Percentiles rank a stretch among this genome's conserved stretches.
Conservation (phyloP, 2,113 vertebrate species). For the Brachionichthys hirsutus region DNA sequence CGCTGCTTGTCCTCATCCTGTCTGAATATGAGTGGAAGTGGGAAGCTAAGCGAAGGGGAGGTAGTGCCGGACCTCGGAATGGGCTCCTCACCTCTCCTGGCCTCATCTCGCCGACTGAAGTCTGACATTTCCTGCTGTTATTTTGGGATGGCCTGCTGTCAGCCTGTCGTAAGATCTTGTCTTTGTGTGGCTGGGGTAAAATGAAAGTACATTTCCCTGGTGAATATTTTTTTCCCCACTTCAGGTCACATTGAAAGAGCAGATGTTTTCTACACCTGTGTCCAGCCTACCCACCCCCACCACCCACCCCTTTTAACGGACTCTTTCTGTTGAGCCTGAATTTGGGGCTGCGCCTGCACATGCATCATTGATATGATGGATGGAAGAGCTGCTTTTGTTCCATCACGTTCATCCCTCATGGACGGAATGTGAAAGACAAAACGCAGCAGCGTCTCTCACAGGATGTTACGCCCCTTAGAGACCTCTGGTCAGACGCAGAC, state of each 20-base stretch:
- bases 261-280: slow-evolving; percentile 10
- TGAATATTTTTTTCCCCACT: slow-evolving; percentile 1
- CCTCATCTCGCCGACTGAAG: slow-evolving; percentile 51
- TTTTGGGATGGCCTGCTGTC: slow-evolving; percentile 50
- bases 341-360: neutral
- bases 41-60: neutral
- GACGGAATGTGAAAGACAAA: slow-evolving; percentile 12
- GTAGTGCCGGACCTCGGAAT: slow-evolving; percentile 4
- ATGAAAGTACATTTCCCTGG: slow-evolving; percentile 27
- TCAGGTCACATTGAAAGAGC: slow-evolving; percentile 28
- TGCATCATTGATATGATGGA: slow-evolving; percentile 27
- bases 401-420: slow-evolving; percentile 30
- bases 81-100: slow-evolving; percentile 44
- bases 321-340: slow-evolving; percentile 8
- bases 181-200: slow-evolving; percentile 29
- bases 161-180: slow-evolving; percentile 19
- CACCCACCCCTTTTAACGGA: no score
- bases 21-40: slow-evolving; percentile 8
- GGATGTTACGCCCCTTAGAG: neutral
- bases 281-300: no score
- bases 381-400: neutral
- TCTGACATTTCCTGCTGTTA: slow-evolving; percentile 63
- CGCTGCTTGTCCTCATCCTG: slow-evolving; percentile 19
- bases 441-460: slow-evolving; percentile 6
- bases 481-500: slow-evolving; percentile 4